Evolutionary conservation across 1,140 invertebrate genomes (phyloP), one percentile per base, ranked within the genome.

Genomic region (Drosophila takahashii): DNA sequence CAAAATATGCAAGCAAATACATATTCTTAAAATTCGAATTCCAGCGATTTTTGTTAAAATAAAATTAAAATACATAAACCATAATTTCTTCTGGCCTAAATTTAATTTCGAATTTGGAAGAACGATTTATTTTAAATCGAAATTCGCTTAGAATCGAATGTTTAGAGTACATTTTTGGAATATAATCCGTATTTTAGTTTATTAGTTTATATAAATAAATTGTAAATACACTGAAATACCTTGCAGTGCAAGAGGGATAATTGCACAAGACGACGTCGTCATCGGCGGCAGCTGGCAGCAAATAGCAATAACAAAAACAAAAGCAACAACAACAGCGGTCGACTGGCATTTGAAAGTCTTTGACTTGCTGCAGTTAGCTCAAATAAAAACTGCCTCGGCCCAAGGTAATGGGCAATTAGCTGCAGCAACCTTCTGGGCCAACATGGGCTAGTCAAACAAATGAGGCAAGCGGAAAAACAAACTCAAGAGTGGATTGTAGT

Each of bases 261-360:
- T 84, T 84, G 81, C 81, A 75, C 79, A 86, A 86, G 70, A 64
- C 64, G 44, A 62, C 53, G 34, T 10, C 61, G 76, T 77, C 81
- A 84, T 79, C 78, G 37, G 50, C 51, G 54, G 76, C 81, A 81
- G 76, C 77, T 74, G 81, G 75, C 60, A 48, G 13, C 50, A 18
- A 26, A 15, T 52, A 4, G 32, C 5, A 9, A 32, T 8, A 32
- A 32, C 5, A 32, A 32, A 32, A 32, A 32, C 5, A 32, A 32
- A 32, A 32, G 6, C 9, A 13, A n/a, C 11, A 18, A 44, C 41
- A 15, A 44, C 15, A 56, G 32, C 54, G 39, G 16, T 39, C 60
- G 66, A 45, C 50, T 72, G 52, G 52, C 81, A 84, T 85, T 85
- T 73, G 77, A 86, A 86, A 86, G 81, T 64, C 69, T 77, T 56